Base-by-base conservation (phyloP, 2,797 vertebrate genomes). In the Periophthalmus magnuspinnatus region DNA sequence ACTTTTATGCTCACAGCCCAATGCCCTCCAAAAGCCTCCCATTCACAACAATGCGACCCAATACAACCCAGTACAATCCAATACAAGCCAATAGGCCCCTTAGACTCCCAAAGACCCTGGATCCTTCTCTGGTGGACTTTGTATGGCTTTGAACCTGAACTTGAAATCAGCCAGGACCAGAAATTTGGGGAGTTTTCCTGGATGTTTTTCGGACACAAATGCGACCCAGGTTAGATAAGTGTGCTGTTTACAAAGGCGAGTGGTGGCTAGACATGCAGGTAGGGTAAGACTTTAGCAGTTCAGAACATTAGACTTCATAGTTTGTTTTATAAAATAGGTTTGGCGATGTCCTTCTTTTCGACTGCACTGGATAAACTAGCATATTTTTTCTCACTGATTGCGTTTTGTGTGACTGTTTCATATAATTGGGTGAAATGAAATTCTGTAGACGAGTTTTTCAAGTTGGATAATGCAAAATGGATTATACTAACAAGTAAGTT, bases 171-270 rank as follows among this genome's bases (percentile, higher is more conserved):
- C 8, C 80, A 75, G 45, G 84, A 85, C 86, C 84, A 88, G 91
- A 90, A 84, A 81, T 85, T 75, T 70, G 58, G 67, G 73, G 80
- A 83, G 76, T 75, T 78, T 92, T 93, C 90, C 84, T 88, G 87
- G 81, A 84, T 76, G 92, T 85, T 87, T 88, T 83, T 72, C 11
- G 5, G 74, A 77, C 84, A 91, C 88, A 87, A 90, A 91, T 84
- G 91, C 83, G 76, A 68, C 22, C 13, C 91, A 94, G 95, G 94
- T 95, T 69, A 94, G 89, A 90, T 67, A 68, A 84, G 62, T 74
- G 80, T 84, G 87, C 85, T 86, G 69, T 80, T 84, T 65, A 76
- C 77, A 65, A 57, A 75, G 70, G 88, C 65, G 73, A 68, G 76
- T 41, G 5, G 50, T 21, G 72, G 83, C 68, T 63, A 64, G 68